Conservation (phyloP, 1,140 invertebrate genomes). For the Grapholita molesta region DNA sequence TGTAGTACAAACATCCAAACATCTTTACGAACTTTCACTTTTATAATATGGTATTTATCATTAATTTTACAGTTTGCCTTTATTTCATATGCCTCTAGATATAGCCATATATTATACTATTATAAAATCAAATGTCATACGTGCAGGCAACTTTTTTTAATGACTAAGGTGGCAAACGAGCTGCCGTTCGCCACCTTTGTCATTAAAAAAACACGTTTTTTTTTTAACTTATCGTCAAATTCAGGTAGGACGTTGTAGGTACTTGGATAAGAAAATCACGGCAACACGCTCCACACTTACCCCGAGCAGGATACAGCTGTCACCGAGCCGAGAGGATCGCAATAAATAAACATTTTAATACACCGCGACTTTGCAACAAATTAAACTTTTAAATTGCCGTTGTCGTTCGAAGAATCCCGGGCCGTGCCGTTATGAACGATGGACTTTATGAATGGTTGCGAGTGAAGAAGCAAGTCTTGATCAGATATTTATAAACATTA, state of each 20-base stretch:
- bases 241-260: not conserved
- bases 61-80: too few species aligned
- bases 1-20: too few species aligned
- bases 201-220: too few species aligned
- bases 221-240: too few species aligned
- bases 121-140: too few species aligned
- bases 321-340: slow-evolving; percentile 34
- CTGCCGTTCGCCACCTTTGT: too few species aligned
- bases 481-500: not conserved
- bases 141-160: too few species aligned
- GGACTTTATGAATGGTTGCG: not conserved
- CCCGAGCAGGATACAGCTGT: slow-evolving; percentile 51
- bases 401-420: slow-evolving; percentile 1
- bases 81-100: too few species aligned
- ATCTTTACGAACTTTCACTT: too few species aligned
- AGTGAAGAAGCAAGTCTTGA: not conserved
- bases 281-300: slow-evolving; percentile 13
- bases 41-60: too few species aligned
- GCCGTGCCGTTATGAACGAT: not conserved
- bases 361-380: slow-evolving; percentile 30
- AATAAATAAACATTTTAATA: slow-evolving; percentile 56
- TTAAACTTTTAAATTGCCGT: slow-evolving; percentile 41
- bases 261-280: not conserved
- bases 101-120: too few species aligned
- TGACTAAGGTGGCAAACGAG: too few species aligned